phyloP scores from a whole-genome alignment of 2,888 invertebrate genomes.

The Carpatolechia fugitivella region DNA sequence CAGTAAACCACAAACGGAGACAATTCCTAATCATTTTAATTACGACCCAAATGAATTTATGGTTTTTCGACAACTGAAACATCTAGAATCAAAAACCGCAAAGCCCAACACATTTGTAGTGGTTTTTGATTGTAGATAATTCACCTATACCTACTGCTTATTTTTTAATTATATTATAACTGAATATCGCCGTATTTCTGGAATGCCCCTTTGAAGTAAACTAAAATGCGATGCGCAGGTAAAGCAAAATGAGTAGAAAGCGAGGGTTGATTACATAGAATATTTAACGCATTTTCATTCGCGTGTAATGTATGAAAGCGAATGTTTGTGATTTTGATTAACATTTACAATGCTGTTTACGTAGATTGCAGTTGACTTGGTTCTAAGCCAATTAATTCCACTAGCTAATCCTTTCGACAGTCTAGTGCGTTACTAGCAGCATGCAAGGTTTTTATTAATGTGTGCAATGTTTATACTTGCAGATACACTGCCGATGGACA shows the following conservation, averaged over 20 bases:
- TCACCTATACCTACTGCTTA: no score
- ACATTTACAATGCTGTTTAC: conserved; percentile 30
- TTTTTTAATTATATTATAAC: not conserved
- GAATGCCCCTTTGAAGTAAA: conserved; percentile 10
- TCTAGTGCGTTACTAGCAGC: conserved; percentile 5
- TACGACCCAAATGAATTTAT: no score
- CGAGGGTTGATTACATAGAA: conserved; percentile 33
- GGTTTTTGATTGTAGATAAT: no score
- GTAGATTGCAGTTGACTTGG: conserved; percentile 26
- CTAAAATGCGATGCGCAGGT: no score
- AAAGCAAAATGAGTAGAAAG: conserved; percentile 34
- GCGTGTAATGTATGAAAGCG: conserved; percentile 46
- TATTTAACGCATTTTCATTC: conserved; percentile 34
- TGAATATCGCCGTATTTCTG: not conserved
- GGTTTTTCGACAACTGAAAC: no score
- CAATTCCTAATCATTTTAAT: no score
- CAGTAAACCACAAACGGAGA: no score
- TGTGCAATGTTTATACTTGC: conserved; percentile 23
- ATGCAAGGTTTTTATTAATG: not conserved
- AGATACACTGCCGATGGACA: conserved; percentile 81
- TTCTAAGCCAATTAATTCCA: conserved; percentile 19
- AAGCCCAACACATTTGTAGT: no score
- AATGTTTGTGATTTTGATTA: conserved; percentile 36
- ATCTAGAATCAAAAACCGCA: no score
- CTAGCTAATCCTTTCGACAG: conserved; percentile 17